Percentiles rank a stretch among this genome's conserved stretches.
Evolutionary conservation across 2,888 invertebrate species (phyloP).

Genomic region (Paralinhomoeus sp.): DNA sequence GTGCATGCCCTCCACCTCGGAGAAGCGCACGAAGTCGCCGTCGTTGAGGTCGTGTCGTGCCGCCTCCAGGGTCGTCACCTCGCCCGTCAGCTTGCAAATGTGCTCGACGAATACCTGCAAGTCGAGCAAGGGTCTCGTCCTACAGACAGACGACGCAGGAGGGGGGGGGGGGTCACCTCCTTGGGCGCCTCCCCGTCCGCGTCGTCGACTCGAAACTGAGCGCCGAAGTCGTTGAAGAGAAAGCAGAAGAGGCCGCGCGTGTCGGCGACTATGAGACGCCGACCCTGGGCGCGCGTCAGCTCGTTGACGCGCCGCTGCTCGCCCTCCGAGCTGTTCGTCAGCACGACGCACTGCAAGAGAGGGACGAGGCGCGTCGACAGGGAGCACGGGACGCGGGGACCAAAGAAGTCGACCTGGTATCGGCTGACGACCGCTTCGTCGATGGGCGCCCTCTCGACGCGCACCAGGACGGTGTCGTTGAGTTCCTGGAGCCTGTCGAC

Average conservation of each 20-base stretch:
- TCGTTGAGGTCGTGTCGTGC: constrained; percentile 85
- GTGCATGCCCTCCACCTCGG: constrained; percentile 79
- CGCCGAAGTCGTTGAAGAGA: constrained; percentile 90
- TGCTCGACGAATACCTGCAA: constrained; percentile 62
- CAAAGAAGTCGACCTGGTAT: constrained; percentile 24
- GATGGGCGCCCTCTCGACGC: no score
- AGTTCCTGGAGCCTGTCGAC: constrained; percentile 27
- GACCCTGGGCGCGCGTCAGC: constrained; percentile 43
- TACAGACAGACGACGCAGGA: no score
- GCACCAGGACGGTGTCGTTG: constrained; percentile 39
- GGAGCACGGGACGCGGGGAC: not conserved
- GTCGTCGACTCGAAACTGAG: constrained; percentile 64
- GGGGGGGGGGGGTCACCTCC: constrained; percentile 56
- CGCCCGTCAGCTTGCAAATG: constrained; percentile 51
- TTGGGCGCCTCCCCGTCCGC: constrained; percentile 70
- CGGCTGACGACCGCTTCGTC: constrained; percentile 43
- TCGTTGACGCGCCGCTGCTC: constrained; percentile 60
- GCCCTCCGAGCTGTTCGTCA: constrained; percentile 49
- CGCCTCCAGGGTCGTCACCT: constrained; percentile 85
- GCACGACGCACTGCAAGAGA: constrained; percentile 47
- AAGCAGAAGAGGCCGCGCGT: constrained; percentile 62
- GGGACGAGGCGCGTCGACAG: no score
- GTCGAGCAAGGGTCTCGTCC: no score
- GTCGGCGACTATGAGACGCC: constrained; percentile 47
- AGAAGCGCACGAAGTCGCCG: constrained; percentile 83